Percentiles rank a stretch among this genome's conserved stretches.
These are phyloP conservation scores for Phoenoteleia sp. DNA, from an alignment of 2,888 invertebrate genomes.

Conservation along the genomic window DNA sequence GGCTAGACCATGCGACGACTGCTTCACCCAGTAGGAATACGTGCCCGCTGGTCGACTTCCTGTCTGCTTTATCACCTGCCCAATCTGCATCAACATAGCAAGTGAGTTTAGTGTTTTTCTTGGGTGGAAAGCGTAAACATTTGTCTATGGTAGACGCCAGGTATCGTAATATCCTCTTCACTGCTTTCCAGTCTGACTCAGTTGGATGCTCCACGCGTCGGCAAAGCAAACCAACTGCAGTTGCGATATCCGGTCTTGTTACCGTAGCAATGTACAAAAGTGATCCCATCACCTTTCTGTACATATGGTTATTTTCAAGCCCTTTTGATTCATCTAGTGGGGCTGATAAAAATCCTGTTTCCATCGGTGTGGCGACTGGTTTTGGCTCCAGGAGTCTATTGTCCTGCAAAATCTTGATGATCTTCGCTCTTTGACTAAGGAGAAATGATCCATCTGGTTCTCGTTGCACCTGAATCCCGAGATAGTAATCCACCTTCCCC, in stretches of 20 bases:
- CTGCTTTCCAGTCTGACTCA: conserved; percentile 48
- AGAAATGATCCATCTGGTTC: conserved; percentile 54
- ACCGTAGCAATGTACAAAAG: conserved; percentile 53
- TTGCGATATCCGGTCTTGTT: conserved; percentile 53
- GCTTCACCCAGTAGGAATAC: conserved; percentile 37
- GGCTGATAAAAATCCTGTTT: conserved; percentile 7
- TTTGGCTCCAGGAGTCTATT: conserved; percentile 37
- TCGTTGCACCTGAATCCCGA: conserved; percentile 52
- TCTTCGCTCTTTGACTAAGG: conserved; percentile 56
- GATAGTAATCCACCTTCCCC: conserved; percentile 44
- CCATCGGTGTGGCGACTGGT: conserved; percentile 60
- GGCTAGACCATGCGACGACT: conserved; percentile 57
- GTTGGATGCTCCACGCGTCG: conserved; percentile 13
- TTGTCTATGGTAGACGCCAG: not conserved
- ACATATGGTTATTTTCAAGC: conserved; percentile 17
- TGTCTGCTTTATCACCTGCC: conserved; percentile 78
- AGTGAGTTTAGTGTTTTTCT: not conserved
- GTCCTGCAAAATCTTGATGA: conserved; percentile 42
- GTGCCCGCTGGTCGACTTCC: conserved; percentile 48
- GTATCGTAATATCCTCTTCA: conserved; percentile 63
- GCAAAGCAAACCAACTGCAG: conserved; percentile 24
- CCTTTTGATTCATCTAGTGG: not conserved
- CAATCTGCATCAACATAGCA: conserved; percentile 81
- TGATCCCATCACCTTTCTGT: conserved; percentile 43
- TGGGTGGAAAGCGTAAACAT: not conserved